Evolutionary conservation across 1,140 invertebrate genomes (phyloP).

Genomic region (Orius laevigatus): DNA sequence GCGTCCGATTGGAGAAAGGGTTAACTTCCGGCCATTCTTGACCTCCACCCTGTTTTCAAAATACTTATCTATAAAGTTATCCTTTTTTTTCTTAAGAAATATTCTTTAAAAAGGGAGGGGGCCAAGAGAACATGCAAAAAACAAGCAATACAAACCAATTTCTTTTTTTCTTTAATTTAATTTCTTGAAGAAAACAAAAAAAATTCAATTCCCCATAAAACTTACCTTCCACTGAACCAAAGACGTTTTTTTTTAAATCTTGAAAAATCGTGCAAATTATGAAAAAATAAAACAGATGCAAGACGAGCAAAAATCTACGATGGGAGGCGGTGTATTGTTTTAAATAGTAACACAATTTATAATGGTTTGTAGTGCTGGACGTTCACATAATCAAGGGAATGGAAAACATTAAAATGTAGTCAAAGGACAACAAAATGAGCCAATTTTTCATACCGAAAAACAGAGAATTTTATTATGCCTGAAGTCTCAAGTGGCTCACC

Average conservation of each 20-base stretch:
- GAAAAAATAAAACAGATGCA: neutral
- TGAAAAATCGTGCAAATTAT: neutral
- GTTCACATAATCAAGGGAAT: neutral
- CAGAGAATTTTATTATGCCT: too few relatives aligned
- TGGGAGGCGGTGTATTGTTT: constrained; percentile 8
- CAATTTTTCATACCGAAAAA: too few relatives aligned
- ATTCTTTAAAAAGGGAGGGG: too few relatives aligned
- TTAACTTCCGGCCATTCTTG: constrained; percentile 41
- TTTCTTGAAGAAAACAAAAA: neutral
- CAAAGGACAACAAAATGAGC: neutral
- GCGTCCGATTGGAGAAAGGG: constrained; percentile 38
- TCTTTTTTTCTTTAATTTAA: too few relatives aligned
- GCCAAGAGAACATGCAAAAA: too few relatives aligned
- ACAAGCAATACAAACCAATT: too few relatives aligned
- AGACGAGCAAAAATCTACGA: neutral
- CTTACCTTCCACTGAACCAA: neutral
- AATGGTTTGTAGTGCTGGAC: neutral
- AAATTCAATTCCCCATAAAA: neutral
- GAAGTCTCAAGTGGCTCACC: too few relatives aligned
- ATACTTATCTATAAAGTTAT: constrained; percentile 7
- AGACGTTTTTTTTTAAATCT: neutral
- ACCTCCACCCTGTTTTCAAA: constrained; percentile 28
- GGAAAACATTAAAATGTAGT: constrained; percentile 6
- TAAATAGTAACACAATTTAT: constrained; percentile 2
- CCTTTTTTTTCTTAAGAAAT: neutral